These are phyloP conservation scores for Crotophaga sulcirostris DNA, from an alignment of 2,113 vertebrate species.

Conservation along the genomic window DNA sequence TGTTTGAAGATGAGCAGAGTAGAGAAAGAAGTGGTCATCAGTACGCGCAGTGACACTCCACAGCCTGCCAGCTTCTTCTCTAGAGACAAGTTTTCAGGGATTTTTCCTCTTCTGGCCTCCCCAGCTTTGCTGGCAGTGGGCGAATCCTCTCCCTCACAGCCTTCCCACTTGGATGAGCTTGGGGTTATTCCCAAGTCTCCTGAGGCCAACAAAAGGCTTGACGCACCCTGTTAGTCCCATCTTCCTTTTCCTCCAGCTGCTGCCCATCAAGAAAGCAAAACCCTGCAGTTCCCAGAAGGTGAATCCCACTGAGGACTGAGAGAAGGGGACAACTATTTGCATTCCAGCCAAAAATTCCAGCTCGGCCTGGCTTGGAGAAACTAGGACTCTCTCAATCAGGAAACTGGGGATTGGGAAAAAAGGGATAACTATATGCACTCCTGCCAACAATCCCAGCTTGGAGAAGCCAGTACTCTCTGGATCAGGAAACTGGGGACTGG, in stretches of 20 bases:
- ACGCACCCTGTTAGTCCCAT: accelerated
- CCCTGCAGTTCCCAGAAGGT: background rate
- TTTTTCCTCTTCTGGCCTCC: too few relatives aligned
- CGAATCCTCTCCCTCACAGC: background rate
- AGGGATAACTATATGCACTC: too few relatives aligned
- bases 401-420: too few relatives aligned
- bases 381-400: background rate
- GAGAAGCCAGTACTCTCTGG: background rate
- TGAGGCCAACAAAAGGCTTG: accelerated
- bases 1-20: accelerated
- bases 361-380: background rate
- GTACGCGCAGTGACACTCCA: accelerated
- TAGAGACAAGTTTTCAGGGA: background rate
- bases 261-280: background rate
- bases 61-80: accelerated
- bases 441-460: too few relatives aligned
- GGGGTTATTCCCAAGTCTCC: background rate
- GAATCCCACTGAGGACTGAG: accelerated
- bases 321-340: background rate
- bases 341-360: background rate
- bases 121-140: background rate
- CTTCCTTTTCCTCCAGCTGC: background rate
- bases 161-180: background rate
- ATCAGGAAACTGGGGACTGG: accelerated
- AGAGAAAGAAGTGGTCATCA: background rate